These are phyloP conservation scores for Euclidia mi DNA, from an alignment of 2,888 invertebrate species.

Conservation along the genomic window DNA sequence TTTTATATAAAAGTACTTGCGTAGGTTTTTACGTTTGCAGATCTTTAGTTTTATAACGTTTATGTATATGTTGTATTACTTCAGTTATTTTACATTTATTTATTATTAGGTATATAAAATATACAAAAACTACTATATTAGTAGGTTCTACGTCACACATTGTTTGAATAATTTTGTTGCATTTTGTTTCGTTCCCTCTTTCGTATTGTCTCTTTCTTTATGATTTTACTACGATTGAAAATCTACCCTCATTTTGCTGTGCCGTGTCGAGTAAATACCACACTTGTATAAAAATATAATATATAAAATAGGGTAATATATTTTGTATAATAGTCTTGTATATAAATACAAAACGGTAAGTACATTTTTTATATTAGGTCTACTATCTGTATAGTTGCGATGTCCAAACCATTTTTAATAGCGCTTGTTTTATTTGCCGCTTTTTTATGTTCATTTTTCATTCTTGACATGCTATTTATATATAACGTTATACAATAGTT, in stretches of 20 bases:
- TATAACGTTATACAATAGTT: slow-evolving; percentile 34
- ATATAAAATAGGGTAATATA: slow-evolving; percentile 33
- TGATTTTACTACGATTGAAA: slow-evolving; percentile 23
- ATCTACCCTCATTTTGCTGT: slow-evolving; percentile 66
- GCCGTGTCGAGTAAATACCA: slow-evolving; percentile 56
- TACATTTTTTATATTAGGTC: slow-evolving; percentile 47
- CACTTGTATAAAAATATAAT: slow-evolving; percentile 30
- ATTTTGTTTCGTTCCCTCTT: slow-evolving; percentile 55
- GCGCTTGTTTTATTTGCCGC: slow-evolving; percentile 83
- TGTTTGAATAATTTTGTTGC: slow-evolving; percentile 60
- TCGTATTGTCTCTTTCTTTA: slow-evolving; percentile 41
- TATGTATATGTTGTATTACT: slow-evolving; percentile 9
- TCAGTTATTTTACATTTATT: slow-evolving; percentile 19
- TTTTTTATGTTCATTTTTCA: slow-evolving; percentile 68
- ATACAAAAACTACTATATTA: slow-evolving; percentile 2
- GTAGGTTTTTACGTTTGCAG: too few species aligned
- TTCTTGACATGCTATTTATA: slow-evolving; percentile 49
- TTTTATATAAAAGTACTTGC: too few species aligned
- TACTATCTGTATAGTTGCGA: slow-evolving; percentile 56
- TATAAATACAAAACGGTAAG: slow-evolving; percentile 45
- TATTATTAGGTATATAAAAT: slow-evolving; percentile 12
- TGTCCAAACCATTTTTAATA: slow-evolving; percentile 63
- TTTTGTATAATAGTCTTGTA: slow-evolving; percentile 44
- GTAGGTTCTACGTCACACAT: slow-evolving; percentile 20
- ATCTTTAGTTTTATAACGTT: neutral